Evolutionary conservation across 2,113 vertebrate species (phyloP).

Genomic region (Carassius auratus): DNA sequence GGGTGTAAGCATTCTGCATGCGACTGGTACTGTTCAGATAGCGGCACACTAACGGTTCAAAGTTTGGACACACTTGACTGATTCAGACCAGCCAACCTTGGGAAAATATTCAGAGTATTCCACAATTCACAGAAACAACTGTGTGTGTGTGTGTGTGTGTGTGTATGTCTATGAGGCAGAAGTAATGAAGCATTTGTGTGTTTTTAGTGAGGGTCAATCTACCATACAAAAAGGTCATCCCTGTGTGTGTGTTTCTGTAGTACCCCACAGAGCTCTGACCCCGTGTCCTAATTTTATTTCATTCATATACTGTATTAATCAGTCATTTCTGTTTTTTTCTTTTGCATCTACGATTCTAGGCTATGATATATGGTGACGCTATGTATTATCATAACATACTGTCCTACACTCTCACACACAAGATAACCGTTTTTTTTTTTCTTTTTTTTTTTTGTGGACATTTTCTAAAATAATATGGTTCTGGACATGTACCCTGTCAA

Average conservation of each 20-base stretch:
- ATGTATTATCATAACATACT: background rate
- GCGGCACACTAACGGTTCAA: background rate
- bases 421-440: background rate
- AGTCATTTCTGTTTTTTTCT: background rate
- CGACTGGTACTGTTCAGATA: background rate
- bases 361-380: background rate
- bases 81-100: background rate
- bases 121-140: no score
- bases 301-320: constrained; percentile 20
- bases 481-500: background rate
- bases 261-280: constrained; percentile 18
- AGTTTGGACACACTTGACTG: background rate
- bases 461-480: background rate
- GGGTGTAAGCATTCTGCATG: background rate
- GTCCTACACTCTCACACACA: background rate
- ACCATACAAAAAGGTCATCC: constrained; percentile 6
- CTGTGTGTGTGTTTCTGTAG: constrained; percentile 24
- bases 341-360: background rate
- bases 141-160: background rate
- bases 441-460: background rate
- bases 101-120: background rate
- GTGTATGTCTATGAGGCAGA: constrained; percentile 22
- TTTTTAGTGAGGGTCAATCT: background rate
- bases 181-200: constrained; percentile 35
- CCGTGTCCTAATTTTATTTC: constrained; percentile 40